Conservation (phyloP, 2,797 vertebrate species). For the Lepidocolaptes lacrymiger region DNA sequence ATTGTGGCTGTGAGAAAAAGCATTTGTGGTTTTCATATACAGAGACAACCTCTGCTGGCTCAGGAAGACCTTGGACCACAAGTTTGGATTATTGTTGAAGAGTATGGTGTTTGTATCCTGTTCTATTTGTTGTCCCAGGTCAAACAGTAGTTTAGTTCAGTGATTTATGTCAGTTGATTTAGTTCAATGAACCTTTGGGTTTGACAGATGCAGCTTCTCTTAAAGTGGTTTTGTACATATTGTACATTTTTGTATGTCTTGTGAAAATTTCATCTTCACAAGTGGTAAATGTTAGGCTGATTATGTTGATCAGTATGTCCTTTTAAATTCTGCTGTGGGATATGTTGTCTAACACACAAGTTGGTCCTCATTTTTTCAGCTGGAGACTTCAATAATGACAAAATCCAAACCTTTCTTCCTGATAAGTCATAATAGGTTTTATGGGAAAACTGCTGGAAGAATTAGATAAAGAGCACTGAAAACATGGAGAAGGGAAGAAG, state of each 20-base stretch:
- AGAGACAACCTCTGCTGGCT: not conserved
- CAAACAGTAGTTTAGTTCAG: not conserved
- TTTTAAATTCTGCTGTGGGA: not conserved
- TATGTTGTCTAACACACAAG: not conserved
- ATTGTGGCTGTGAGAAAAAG: not conserved
- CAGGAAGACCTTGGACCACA: not conserved
- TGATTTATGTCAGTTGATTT: not conserved
- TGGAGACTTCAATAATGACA: not conserved
- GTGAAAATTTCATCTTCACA: not conserved
- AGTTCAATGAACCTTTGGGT: not conserved
- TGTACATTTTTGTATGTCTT: not conserved
- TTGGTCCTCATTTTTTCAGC: not conserved
- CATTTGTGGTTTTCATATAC: not conserved
- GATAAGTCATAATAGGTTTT: not conserved
- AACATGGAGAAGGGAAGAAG: not conserved
- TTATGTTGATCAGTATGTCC: not conserved
- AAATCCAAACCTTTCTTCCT: not conserved
- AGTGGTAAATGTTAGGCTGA: not conserved
- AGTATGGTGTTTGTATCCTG: not conserved
- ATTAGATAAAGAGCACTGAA: not conserved
- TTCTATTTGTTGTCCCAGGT: not conserved
- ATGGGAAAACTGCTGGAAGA: not conserved
- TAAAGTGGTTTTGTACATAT: fast-evolving
- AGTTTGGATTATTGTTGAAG: not conserved
- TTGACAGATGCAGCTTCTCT: not conserved